Evolutionary conservation across 1,140 invertebrate species (phyloP).

Genomic region (Mactra quadrangularis): DNA sequence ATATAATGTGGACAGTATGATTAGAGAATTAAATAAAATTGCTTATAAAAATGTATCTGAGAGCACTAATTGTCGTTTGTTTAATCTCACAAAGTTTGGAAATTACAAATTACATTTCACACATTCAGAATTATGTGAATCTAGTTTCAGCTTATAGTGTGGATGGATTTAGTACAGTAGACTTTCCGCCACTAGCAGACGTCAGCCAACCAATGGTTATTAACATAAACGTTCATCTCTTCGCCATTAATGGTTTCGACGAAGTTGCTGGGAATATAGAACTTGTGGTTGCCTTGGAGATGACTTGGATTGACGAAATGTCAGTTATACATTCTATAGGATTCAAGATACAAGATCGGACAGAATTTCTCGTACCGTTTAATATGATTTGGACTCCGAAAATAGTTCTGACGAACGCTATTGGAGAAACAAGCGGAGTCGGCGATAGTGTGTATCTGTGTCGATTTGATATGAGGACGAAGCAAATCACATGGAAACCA

Average conservation of each 20-base stretch:
- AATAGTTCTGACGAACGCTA: slow-evolving; percentile 53
- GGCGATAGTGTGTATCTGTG: slow-evolving; percentile 48
- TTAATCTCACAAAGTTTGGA: not conserved
- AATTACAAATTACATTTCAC: slow-evolving; percentile 31
- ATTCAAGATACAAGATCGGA: slow-evolving; percentile 13
- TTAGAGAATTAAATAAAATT: too few relatives aligned
- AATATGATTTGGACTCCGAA: slow-evolving; percentile 58
- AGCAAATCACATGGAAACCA: slow-evolving; percentile 53
- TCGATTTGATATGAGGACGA: slow-evolving; percentile 9
- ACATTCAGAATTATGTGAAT: slow-evolving; percentile 56
- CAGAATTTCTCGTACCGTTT: slow-evolving; percentile 47
- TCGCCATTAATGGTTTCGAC: slow-evolving; percentile 58
- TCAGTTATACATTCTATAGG: slow-evolving; percentile 25
- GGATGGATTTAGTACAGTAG: slow-evolving; percentile 32
- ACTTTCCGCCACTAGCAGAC: slow-evolving; percentile 18
- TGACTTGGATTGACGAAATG: slow-evolving; percentile 59
- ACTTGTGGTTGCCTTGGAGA: slow-evolving; percentile 53
- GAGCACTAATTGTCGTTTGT: too few relatives aligned
- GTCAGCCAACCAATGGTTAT: slow-evolving; percentile 33
- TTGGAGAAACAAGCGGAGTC: slow-evolving; percentile 32
- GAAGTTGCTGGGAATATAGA: slow-evolving; percentile 63
- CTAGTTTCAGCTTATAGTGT: slow-evolving; percentile 42
- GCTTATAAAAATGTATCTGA: too few relatives aligned
- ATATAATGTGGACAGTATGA: too few relatives aligned
- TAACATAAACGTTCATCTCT: slow-evolving; percentile 22